Percentiles rank a stretch among this genome's conserved stretches.
Conservation (phyloP, 1,140 invertebrate species). For the Camponotus floridanus region DNA sequence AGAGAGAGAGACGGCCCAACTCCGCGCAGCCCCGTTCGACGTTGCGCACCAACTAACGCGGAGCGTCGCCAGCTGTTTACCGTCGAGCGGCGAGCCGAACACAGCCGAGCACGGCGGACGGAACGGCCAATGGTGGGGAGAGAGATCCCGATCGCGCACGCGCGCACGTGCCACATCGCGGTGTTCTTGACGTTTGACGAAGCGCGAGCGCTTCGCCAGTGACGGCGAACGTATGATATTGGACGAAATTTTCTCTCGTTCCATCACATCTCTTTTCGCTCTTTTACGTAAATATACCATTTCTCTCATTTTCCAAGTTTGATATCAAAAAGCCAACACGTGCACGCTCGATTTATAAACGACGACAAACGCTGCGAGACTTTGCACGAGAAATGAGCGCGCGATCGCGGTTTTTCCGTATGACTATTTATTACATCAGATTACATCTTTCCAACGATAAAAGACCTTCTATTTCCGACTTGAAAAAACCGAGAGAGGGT, state of each 20-base stretch:
- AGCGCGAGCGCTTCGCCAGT: no score
- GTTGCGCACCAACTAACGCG: conserved; percentile 80
- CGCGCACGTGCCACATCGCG: neutral
- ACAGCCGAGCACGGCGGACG: conserved; percentile 70
- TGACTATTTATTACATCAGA: no score
- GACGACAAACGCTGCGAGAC: neutral
- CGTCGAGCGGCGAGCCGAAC: conserved; percentile 55
- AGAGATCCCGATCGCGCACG: conserved; percentile 65
- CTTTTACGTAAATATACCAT: no score
- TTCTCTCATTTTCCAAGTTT: no score
- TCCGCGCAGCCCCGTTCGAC: conserved; percentile 73
- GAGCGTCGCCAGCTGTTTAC: conserved; percentile 84
- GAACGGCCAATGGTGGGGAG: conserved; percentile 66
- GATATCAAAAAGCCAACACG: neutral
- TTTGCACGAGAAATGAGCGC: no score
- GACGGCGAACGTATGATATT: no score
- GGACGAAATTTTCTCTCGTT: no score
- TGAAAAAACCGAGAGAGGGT: neutral
- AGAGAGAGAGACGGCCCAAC: conserved; percentile 70
- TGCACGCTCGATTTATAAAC: neutral
- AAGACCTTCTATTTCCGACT: neutral
- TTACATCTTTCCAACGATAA: no score
- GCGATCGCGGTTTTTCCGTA: no score
- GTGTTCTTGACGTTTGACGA: neutral
- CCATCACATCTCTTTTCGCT: no score